Base-by-base conservation (phyloP, 2,888 invertebrate species). In the Cryptus viduatorius region DNA sequence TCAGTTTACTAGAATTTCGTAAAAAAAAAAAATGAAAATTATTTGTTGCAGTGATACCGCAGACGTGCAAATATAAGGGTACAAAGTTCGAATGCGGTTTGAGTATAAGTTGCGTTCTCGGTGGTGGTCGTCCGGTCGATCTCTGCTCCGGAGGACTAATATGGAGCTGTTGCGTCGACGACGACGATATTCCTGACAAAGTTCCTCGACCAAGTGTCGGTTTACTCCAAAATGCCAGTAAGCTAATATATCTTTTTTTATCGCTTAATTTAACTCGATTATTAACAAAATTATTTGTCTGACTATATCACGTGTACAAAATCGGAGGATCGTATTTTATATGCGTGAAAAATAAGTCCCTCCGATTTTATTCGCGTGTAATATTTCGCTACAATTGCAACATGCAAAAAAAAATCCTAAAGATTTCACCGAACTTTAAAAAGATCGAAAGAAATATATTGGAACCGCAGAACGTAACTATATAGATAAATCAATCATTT, bases 91-190 rank as follows among this genome's bases (percentile, higher is more conserved):
- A 98, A 87, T 98, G 98, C 92, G 98, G 98, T 0, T 95, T 98
- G 85, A 98, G 98, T 93, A 97, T 98, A 90, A 97, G 98, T 84
- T 98, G 98, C 93, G 98, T 98, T 12, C 94, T 98, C 79, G 96
- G 97, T 4, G 98, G 98, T 0, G 97, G 98, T 4, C 96, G 97
- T 87, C 98, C 98, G 0, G 94, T 98, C 91, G 98, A 98, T 94
- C 95, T 98, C 0, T 98, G 98, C 93, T 98, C 97, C 12, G 98
- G 98, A 29, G 98, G 98, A 75, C 96, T 98, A 96, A 98, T 98
- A 89, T 98, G 98, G 98, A 97, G 98, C 4, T 98, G 98, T 93
- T 98, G 98, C 92, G 97, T 98, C 10, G 97, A 98, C 93, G 96
- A 97, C 92, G 90, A 95, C 48, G 93, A 94, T 77, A 95, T 50